These are phyloP conservation scores for Zaprionus ghesquierei DNA, from an alignment of 1,140 invertebrate genomes.

Conservation along the genomic window DNA sequence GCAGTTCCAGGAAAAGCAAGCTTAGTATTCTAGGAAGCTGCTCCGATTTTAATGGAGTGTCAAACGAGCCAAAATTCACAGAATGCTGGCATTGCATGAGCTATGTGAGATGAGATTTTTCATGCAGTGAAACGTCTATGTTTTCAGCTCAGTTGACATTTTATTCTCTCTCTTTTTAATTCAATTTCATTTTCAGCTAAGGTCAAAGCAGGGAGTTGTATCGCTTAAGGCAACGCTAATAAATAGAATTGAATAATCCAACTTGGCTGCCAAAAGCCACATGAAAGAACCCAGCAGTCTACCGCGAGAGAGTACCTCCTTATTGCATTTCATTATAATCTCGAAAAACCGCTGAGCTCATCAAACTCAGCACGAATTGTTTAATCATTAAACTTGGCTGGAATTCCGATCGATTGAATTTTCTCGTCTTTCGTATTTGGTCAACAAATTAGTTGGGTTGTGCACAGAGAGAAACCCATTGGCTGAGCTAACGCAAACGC, in stretches of 20 bases:
- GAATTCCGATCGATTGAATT: conserved; percentile 22
- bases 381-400: not conserved
- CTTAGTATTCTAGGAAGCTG: not conserved
- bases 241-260: too few species aligned
- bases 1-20: not conserved
- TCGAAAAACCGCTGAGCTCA: not conserved
- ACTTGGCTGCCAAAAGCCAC: too few species aligned
- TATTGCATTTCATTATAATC: not conserved
- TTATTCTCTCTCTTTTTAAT: too few species aligned
- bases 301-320: not conserved
- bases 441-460: conserved; percentile 60
- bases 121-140: not conserved
- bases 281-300: not conserved
- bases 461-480: not conserved
- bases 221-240: too few species aligned
- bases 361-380: not conserved
- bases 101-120: not conserved
- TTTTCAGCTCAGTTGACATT: too few species aligned
- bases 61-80: not conserved
- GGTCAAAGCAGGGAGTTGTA: too few species aligned
- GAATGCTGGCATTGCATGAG: not conserved
- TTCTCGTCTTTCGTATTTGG: conserved; percentile 32
- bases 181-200: too few species aligned
- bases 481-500: conserved; percentile 14
- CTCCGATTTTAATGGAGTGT: not conserved